A percentile compares a stretch with the other conserved stretches of the same genome.
Evolutionary conservation across 1,140 invertebrate genomes (phyloP).

Genomic region (Stegodyphus dumicola): DNA sequence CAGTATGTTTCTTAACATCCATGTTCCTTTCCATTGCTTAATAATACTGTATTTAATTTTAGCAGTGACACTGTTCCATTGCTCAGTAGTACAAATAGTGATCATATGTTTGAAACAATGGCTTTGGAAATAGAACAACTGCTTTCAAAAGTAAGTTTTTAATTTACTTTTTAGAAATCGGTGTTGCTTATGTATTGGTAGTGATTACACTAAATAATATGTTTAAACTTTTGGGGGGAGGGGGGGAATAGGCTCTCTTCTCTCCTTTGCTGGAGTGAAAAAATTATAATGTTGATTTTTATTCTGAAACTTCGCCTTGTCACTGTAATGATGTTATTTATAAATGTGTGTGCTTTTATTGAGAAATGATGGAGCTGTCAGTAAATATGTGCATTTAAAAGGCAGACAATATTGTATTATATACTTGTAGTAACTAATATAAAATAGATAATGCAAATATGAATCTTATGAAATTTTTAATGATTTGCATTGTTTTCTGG

Average conservation of each 20-base stretch:
- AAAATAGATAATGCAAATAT: too few relatives aligned
- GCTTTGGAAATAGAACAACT: constrained; percentile 91
- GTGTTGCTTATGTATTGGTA: background rate
- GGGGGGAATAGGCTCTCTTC: background rate
- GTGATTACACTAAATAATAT: background rate
- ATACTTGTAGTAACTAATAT: too few relatives aligned
- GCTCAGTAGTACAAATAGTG: constrained; percentile 76
- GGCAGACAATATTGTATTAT: too few relatives aligned
- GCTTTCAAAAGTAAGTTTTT: constrained; percentile 78
- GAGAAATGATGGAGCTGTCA: too few relatives aligned
- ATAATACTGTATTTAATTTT: background rate
- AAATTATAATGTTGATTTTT: too few relatives aligned
- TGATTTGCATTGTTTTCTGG: too few relatives aligned
- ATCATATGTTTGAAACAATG: constrained; percentile 93
- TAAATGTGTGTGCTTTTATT: background rate
- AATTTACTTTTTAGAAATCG: background rate
- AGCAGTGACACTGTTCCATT: constrained; percentile 81
- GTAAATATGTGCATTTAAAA: too few relatives aligned
- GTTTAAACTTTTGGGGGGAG: background rate
- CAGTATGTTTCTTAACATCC: too few relatives aligned
- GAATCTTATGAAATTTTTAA: too few relatives aligned
- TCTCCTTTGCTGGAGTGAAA: background rate
- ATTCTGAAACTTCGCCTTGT: background rate
- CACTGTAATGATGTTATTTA: background rate
- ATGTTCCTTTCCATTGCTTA: too few relatives aligned